A percentile compares a stretch with the other conserved stretches of the same genome.
Evolutionary conservation across 2,888 invertebrate genomes (phyloP).

Genomic region (Tachina grossa): DNA sequence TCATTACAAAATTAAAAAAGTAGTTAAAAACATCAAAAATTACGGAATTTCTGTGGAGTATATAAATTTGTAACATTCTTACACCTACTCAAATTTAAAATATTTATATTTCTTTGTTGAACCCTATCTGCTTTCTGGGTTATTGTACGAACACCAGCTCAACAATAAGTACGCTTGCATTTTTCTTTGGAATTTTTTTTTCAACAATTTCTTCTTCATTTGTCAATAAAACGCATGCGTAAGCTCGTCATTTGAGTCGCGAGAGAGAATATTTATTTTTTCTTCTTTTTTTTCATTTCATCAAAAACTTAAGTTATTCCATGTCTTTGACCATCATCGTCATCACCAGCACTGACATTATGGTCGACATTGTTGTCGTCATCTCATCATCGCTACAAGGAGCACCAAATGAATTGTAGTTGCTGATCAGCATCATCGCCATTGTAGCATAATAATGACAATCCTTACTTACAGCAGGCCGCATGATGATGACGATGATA

Average conservation of each 20-base stretch:
- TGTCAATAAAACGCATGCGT: slow-evolving; percentile 70
- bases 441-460: background rate
- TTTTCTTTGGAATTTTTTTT: slow-evolving; percentile 14
- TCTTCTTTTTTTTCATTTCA: background rate
- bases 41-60: too few relatives aligned
- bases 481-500: background rate
- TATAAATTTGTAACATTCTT: too few relatives aligned
- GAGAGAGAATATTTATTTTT: slow-evolving; percentile 5
- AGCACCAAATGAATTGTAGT: slow-evolving; percentile 53
- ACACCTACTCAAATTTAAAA: too few relatives aligned
- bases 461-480: background rate
- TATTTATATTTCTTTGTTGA: too few relatives aligned
- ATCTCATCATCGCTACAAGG: slow-evolving; percentile 57
- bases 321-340: slow-evolving; percentile 66
- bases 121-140: slow-evolving; percentile 6
- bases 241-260: slow-evolving; percentile 57
- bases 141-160: background rate
- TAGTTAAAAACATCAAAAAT: too few relatives aligned
- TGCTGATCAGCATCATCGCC: slow-evolving; percentile 2
- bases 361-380: slow-evolving; percentile 56
- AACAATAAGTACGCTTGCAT: background rate
- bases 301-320: slow-evolving; percentile 67
- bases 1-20: too few relatives aligned
- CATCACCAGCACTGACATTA: slow-evolving; percentile 59
- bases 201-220: slow-evolving; percentile 69